Evolutionary conservation across 2,797 vertebrate genomes (phyloP), one percentile per base, ranked within the genome.

Genomic region (Cryptoprocta ferox): DNA sequence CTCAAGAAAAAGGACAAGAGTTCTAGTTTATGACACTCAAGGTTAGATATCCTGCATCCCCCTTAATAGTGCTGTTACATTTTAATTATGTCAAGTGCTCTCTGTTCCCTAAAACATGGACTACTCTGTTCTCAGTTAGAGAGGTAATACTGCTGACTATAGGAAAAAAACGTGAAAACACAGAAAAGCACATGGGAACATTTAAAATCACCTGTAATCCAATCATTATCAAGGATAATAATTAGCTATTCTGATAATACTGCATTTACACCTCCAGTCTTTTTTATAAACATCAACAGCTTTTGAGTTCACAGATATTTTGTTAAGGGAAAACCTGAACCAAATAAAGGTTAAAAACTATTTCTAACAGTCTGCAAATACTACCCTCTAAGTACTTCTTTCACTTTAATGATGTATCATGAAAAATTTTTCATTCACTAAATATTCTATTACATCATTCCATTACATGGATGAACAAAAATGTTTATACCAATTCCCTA

Each of bases 351-450:
- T 50, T 92, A 82, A 76, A 32, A 76, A 61, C 63, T 83, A 61
- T 86, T 93, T 89, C 92, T 89, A 87, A 81, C 9, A 66, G 59
- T 10, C 61, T 71, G 5, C 35, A 90, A 81, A 91, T 19, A 68
- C 37, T 94, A 66, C 9, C 56, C 28, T 68, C 48, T 66, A 81
- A 95, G 75, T 42, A 63, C 1, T 91, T 65, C 35, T 39, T 84
- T 53, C 26, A 84, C 37, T 83, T 87, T 45, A 87, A 87, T 50
- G 45, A 89, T 30, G 3, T 50, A 16, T 68, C 35, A 63, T n/a
- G 35, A 87, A 94, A 93, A 89, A 30, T 10, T 53, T 50, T 79
- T 87, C 83, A 78, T 70, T 56, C 85, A 82, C 56, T 94, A 93
- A 63, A 78, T 80, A 80, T 30, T 66, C 80, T 61, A 12, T 6